Evolutionary conservation across 2,888 invertebrate species (phyloP), one percentile per base, ranked within the genome.

Genomic region (Morinoia aosen): DNA sequence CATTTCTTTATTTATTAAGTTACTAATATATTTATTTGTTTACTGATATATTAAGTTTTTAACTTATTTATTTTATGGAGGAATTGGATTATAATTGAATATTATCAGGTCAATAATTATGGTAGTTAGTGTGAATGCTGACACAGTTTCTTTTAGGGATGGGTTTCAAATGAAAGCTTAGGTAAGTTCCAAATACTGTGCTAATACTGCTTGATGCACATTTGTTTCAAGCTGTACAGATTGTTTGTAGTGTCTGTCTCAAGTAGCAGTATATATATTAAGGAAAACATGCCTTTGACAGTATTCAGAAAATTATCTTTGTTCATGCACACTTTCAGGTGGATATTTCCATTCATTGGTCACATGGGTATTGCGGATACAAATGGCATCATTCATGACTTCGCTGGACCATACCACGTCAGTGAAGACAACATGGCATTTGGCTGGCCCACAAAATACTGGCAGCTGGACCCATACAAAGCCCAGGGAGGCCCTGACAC

Each of bases 291-390:
- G 40, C 19, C 95, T 19, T 58, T 33, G 56, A 7, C 58, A 8
- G 95, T 58, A 39, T 33, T n/a, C 76, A 96, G 39, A 19, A n/a
- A 25, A 95, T 91, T 61, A 95, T 95, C 91, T 95, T 19, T 96
- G 95, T 97, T 96, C 61, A 0, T 61, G 10, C 76, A 8, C 25
- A 33, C 96, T 97, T 98, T 64, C 97, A 98, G 98, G 97, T 99
- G 99, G 99, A 97, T 99, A 56, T 98, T 99, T 97, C 99, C 99
- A n/a, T 98, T 99, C 96, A 98, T 99, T 97, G 99, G 99, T 0
- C 99, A 99, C 97, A 99, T 99, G 99, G 99, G 99, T 11, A 99
- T 99, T 97, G 98, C 98, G 95, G 98, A 98, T 96, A 98, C 99
- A 0, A 98, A 98, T 96, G 99, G 99, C 16, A 98, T 99, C 0